Percentiles rank a stretch among this genome's conserved stretches.
phyloP scores from a whole-genome alignment of 1,140 invertebrate species.

The Drosophila littoralis region DNA sequence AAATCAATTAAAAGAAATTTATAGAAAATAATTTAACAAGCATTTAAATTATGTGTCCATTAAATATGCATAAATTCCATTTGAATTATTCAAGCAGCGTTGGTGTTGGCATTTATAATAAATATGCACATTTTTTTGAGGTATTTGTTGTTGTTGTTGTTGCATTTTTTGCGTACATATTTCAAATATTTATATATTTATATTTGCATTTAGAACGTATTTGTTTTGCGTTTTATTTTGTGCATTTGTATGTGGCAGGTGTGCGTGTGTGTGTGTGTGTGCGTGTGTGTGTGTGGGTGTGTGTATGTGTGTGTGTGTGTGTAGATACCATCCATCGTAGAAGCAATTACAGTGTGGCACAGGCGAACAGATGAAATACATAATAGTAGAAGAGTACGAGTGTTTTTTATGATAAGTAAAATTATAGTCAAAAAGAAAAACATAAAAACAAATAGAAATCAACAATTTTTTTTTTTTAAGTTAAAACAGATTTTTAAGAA shows the following conservation, averaged over 20 bases:
- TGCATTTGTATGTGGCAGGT: constrained; percentile 20
- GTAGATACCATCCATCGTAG: constrained; percentile 80
- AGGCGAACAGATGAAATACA: constrained; percentile 82
- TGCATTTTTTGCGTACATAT: constrained; percentile 21
- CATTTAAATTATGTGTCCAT: constrained; percentile 68
- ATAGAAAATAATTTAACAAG: constrained; percentile 52
- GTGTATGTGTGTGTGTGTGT: constrained; percentile 42
- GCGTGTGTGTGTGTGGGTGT: constrained; percentile 36
- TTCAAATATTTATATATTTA: constrained; percentile 40
- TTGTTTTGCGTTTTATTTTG: constrained; percentile 25
- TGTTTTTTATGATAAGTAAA: constrained; percentile 47
- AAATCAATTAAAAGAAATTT: constrained; percentile 24
- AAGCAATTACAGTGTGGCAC: constrained; percentile 74
- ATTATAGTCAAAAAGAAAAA: constrained; percentile 49
- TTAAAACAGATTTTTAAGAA: not conserved
- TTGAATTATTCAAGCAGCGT: constrained; percentile 65
- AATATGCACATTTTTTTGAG: constrained; percentile 24
- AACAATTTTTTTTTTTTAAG: constrained; percentile 11
- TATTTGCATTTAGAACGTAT: constrained; percentile 30
- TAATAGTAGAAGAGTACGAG: constrained; percentile 80
- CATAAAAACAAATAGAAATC: constrained; percentile 41
- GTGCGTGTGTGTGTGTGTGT: constrained; percentile 27
- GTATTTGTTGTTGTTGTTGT: constrained; percentile 12
- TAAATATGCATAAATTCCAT: constrained; percentile 67
- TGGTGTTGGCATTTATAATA: constrained; percentile 62